These are phyloP conservation scores for Odiellus spinosus DNA, from an alignment of 2,888 invertebrate species.

Conservation along the genomic window DNA sequence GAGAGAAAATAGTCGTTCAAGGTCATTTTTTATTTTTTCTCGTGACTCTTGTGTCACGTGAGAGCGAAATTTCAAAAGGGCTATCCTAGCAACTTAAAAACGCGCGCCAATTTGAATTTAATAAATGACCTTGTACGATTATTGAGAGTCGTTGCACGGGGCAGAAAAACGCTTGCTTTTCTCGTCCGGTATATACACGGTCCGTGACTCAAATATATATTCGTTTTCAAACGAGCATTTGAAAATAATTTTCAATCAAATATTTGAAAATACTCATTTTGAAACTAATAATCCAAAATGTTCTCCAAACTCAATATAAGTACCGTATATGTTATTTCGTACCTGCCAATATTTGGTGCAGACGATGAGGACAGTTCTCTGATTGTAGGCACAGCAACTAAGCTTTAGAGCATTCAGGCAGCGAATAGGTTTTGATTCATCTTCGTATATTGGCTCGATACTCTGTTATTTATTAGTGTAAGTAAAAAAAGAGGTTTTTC, in stretches of 20 bases:
- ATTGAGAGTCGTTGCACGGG: not conserved
- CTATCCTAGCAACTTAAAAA: no score
- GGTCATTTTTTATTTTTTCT: not conserved
- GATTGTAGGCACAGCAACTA: slow-evolving; percentile 87
- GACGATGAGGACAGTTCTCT: slow-evolving; percentile 88
- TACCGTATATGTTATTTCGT: slow-evolving; percentile 1
- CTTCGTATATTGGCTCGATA: slow-evolving; percentile 49
- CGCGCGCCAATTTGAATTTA: no score
- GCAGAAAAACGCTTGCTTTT: no score
- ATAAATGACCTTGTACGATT: not conserved
- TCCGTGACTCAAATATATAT: no score
- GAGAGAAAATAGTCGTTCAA: not conserved
- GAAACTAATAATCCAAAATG: no score
- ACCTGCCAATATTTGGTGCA: slow-evolving; percentile 96
- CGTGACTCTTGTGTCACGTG: no score
- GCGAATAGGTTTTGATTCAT: slow-evolving; percentile 92
- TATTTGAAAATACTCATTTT: no score
- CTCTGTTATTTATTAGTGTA: slow-evolving; percentile 6
- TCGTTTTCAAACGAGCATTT: no score
- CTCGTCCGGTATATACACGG: no score
- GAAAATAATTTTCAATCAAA: no score
- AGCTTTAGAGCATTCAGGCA: slow-evolving; percentile 83
- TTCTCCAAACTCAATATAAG: no score
- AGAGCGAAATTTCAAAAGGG: no score
- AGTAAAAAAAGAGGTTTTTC: not conserved